Conservation (phyloP, 1,140 invertebrate genomes). For the Drosophila nebulosa region DNA sequence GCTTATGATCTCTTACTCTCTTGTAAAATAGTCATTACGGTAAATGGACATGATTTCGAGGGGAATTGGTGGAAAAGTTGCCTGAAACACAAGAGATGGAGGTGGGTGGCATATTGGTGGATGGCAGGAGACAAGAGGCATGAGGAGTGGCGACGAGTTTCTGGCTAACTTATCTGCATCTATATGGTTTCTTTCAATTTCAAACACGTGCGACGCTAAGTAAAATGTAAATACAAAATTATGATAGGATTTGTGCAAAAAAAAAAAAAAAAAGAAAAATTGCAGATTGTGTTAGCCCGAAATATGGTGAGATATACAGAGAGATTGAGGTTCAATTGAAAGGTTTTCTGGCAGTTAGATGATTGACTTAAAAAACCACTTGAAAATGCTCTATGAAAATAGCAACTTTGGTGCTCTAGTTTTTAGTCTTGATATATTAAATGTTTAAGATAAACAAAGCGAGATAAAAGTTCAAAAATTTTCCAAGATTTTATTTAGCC, state of each 20-base stretch:
- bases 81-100: conserved; percentile 13
- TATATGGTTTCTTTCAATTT: conserved; percentile 11
- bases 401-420: too few relatives aligned
- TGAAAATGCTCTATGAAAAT: too few relatives aligned
- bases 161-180: conserved; percentile 27
- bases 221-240: not conserved
- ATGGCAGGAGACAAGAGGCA: conserved; percentile 1
- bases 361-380: too few relatives aligned
- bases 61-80: not conserved
- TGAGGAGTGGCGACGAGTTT: conserved; percentile 19
- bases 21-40: not conserved
- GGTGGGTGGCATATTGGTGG: conserved; percentile 27
- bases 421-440: too few relatives aligned
- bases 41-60: not conserved
- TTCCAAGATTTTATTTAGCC: too few relatives aligned
- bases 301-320: not conserved
- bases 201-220: conserved; percentile 21
- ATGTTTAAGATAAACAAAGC: too few relatives aligned
- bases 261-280: not conserved
- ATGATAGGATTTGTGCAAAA: conserved; percentile 3
- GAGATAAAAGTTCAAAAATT: too few relatives aligned
- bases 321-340: too few relatives aligned
- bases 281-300: not conserved
- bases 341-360: too few relatives aligned
- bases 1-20: conserved; percentile 1